Percentiles rank a stretch among this genome's conserved stretches.
Evolutionary conservation across 2,888 invertebrate genomes (phyloP).

Genomic region (Lamellibrachia satsuma): DNA sequence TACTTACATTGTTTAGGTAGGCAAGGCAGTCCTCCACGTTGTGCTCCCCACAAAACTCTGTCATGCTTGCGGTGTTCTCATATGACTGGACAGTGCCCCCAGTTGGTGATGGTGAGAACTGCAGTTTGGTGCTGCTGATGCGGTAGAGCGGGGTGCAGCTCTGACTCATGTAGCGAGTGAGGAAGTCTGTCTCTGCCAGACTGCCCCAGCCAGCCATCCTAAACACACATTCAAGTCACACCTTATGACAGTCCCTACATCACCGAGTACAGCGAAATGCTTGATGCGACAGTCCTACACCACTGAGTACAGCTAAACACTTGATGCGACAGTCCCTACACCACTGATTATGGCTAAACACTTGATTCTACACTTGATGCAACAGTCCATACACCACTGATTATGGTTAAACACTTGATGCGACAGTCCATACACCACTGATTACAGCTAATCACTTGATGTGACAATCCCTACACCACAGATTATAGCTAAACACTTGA

Average conservation of each 20-base stretch:
- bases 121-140: conserved; percentile 25
- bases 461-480: too few species aligned
- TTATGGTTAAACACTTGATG: too few species aligned
- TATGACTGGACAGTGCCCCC: conserved; percentile 29
- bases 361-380: too few species aligned
- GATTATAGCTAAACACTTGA: too few species aligned
- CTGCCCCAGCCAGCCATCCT: conserved; percentile 52
- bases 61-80: conserved; percentile 37
- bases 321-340: too few species aligned
- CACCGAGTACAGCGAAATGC: too few species aligned
- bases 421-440: too few species aligned
- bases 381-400: too few species aligned
- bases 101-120: conserved; percentile 37
- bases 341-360: too few species aligned
- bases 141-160: conserved; percentile 21
- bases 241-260: background rate
- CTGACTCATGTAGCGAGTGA: conserved; percentile 36
- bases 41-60: conserved; percentile 47
- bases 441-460: too few species aligned
- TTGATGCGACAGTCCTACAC: too few species aligned
- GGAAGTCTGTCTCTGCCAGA: conserved; percentile 43
- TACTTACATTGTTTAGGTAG: conserved; percentile 49
- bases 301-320: too few species aligned
- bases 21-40: conserved; percentile 50
- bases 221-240: conserved; percentile 24